Base-by-base conservation (phyloP, 2,888 invertebrate species). In the Drosophila imparisetae region DNA sequence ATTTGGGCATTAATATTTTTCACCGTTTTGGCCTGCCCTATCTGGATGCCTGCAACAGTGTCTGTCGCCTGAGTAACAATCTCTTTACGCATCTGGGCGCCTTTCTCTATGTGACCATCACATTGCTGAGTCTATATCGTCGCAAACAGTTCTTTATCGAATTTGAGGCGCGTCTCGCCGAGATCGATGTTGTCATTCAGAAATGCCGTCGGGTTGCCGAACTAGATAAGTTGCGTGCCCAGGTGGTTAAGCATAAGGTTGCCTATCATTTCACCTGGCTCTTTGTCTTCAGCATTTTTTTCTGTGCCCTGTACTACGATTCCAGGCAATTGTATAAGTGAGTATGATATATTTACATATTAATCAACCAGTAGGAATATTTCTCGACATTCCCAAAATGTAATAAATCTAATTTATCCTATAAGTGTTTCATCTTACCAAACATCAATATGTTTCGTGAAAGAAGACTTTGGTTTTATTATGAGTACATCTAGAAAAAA, bases 1-100 rank as follows among this genome's bases (percentile, higher is more conserved):
- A 90, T 58, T 67, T 86, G 1, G 65, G 88, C 49, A 89, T 90
- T 5, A 85, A 72, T 24, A 50, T 88, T 6, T 68, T 76, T 1
- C 57, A 76, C 4, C 40, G 50, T 0, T 81, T 72, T 21, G 83
- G 86, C 0, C 40, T 90, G 0, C 72, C 73, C 6, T 72, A 83
- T 21, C 53, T 91, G 60, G 53, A 61, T 4, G 49, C 45, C 0
- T 93, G 92, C 74, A 86, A 86, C 42, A 89, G 88, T 10, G 91
- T 92, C 21, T 92, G 92, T 52, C 70, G 79, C 7, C 65, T 92
- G 52, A 87, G 89, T 60, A 90, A 84, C 66, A 75, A 76, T n/a
- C 83, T 93, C 0, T 90, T 92, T 24, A 86, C 90, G 71, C 83
- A 92, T 50, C 40, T 92, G 71, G 93, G 92, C 0, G 82, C 90